Evolutionary conservation across 2,113 vertebrate genomes (phyloP), one percentile per base, ranked within the genome.

Genomic region (Xenopus borealis): DNA sequence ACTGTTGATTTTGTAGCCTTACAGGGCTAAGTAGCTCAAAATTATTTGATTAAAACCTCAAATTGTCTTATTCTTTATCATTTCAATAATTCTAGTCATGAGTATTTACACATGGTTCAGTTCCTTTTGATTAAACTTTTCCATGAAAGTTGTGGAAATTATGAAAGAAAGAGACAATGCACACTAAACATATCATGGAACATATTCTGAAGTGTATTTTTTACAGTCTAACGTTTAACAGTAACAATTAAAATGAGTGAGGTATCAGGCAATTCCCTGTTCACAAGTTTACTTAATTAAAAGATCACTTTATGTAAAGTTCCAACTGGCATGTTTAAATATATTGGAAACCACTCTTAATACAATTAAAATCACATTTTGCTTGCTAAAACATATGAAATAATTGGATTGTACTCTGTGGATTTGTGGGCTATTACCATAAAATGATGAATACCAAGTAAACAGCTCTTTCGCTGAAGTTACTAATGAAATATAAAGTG

Each of bases 1-100:
- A 83, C 77, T 80, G 86, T 85, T 89, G 89, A 87, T 85, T 84
- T 85, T 85, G 84, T 89, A 86, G 81, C 85, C 84, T 82, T 82
- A 82, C 86, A 83, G 82, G 80, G 82, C 85, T 75, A 86, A 90
- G 86, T 87, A 87, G 92, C 93, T 86, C 92, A 89, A 92, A 94
- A 93, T 93, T 93, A 92, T 93, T 92, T 93, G 90, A 95, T 94
- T 91, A 94, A 93, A 16, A 50, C 3, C 3, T 16, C 47, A 50
- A 13, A 13, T 16, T 50, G 47, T 16, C 47, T 50, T 50, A 50
- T 50, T 50, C 47, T 50, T 50, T 13, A 50, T 50, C 14, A 10
- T 50, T 50, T 12, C 10, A 40, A 6, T 27, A 27, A 27, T 27
- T 27, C 23, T 27, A 27, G 3, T 27, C 23, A 27, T 27, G 23